Percentiles rank a stretch among this genome's conserved stretches.
phyloP scores from a whole-genome alignment of 2,113 vertebrate species.

The Blennius ocellaris region DNA sequence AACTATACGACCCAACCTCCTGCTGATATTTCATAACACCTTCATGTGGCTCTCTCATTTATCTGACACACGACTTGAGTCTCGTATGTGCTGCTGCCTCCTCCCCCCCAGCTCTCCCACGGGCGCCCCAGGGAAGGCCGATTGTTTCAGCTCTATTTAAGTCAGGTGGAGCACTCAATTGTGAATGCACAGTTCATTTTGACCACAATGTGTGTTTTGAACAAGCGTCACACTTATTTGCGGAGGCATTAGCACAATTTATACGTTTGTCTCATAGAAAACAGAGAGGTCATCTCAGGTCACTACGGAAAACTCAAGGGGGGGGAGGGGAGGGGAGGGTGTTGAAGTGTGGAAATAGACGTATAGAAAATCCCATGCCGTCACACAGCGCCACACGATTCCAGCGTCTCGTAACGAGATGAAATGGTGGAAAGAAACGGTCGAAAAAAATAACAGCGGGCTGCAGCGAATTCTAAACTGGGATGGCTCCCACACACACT shows the following conservation, averaged over 20 bases:
- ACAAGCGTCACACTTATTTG: neutral
- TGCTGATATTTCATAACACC: conserved; percentile 1
- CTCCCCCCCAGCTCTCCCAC: neutral
- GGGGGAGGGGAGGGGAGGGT: neutral
- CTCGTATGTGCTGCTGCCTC: neutral
- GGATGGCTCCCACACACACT: conserved; percentile 50
- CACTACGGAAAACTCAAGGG: neutral
- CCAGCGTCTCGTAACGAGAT: conserved; percentile 16
- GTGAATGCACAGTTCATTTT: neutral
- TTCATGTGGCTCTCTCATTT: neutral
- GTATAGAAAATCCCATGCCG: conserved; percentile 32
- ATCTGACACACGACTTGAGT: neutral
- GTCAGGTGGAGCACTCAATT: neutral
- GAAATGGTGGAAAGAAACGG: conserved; percentile 20
- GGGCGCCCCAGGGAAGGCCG: neutral
- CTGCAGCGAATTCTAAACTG: conserved; percentile 10
- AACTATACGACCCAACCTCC: neutral
- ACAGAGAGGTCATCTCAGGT: conserved; percentile 28
- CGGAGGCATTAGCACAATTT: neutral
- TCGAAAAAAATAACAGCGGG: conserved; percentile 60
- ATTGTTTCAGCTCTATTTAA: conserved; percentile 3
- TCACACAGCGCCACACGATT: conserved; percentile 11
- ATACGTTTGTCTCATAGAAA: neutral
- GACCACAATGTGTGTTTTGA: neutral
- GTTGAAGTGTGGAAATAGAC: conserved; percentile 44